Evolutionary conservation across 1,140 invertebrate species (phyloP).

Genomic region (Mesaphorura yosii): DNA sequence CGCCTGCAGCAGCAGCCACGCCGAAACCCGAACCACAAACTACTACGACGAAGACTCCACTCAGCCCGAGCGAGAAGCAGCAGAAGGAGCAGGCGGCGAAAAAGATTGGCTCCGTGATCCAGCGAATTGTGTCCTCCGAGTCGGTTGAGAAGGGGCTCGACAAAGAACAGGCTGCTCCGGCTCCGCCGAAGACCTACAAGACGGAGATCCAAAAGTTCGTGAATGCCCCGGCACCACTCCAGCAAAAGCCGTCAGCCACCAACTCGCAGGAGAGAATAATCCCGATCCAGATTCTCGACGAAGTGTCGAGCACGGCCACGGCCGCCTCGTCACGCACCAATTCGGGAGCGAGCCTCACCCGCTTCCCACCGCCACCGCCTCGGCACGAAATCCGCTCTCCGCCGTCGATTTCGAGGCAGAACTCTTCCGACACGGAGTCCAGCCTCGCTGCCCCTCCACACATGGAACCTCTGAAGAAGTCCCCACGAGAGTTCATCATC

Average conservation of each 20-base stretch:
- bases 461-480: conserved; percentile 67
- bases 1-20: conserved; percentile 19
- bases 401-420: conserved; percentile 36
- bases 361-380: background rate
- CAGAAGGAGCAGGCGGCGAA: conserved; percentile 28
- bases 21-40: conserved; percentile 26
- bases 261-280: conserved; percentile 50
- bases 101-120: conserved; percentile 29
- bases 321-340: background rate
- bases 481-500: conserved; percentile 77
- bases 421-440: conserved; percentile 49
- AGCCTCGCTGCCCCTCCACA: conserved; percentile 14
- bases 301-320: conserved; percentile 13
- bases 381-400: conserved; percentile 1
- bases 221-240: conserved; percentile 35
- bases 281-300: conserved; percentile 45
- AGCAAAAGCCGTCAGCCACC: conserved; percentile 34
- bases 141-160: conserved; percentile 13
- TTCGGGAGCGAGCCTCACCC: background rate
- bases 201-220: conserved; percentile 50
- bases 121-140: conserved; percentile 17
- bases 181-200: conserved; percentile 32
- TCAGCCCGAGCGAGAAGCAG: too few species aligned
- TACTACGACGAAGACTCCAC: conserved; percentile 31
- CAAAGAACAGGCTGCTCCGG: conserved; percentile 4